Conservation (phyloP, 1,140 invertebrate species). For the Caerostris extrusa region DNA sequence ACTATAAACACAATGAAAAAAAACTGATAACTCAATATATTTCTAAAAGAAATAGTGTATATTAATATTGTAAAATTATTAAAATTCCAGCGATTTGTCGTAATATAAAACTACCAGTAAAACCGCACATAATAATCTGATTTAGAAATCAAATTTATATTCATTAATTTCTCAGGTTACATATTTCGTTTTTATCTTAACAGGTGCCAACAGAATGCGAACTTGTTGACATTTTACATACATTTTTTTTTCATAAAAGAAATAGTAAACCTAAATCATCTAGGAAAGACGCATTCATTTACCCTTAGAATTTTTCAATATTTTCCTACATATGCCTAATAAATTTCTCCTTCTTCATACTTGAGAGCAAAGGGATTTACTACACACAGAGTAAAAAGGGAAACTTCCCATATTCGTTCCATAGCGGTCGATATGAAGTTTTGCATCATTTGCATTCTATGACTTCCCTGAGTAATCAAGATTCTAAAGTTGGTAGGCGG, state of each 20-base stretch:
- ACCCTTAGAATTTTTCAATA: neutral
- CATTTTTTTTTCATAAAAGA: neutral
- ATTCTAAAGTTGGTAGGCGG: neutral
- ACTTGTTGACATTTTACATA: too few relatives aligned
- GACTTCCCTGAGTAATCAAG: conserved; percentile 54
- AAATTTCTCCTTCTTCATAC: conserved; percentile 9
- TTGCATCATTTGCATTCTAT: conserved; percentile 41
- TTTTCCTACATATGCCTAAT: neutral
- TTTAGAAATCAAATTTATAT: too few relatives aligned
- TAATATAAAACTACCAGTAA: too few relatives aligned
- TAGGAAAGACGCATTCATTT: neutral
- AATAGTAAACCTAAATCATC: neutral
- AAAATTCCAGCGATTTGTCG: too few relatives aligned
- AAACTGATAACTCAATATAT: too few relatives aligned
- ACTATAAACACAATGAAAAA: too few relatives aligned
- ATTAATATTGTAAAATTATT: too few relatives aligned
- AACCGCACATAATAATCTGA: too few relatives aligned
- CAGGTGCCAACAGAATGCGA: too few relatives aligned
- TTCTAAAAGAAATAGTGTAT: too few relatives aligned
- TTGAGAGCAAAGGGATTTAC: neutral
- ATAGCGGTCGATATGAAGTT: neutral
- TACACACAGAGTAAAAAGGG: neutral
- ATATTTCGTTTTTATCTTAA: too few relatives aligned
- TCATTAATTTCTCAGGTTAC: too few relatives aligned
- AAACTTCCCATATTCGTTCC: neutral